Evolutionary conservation across 2,113 vertebrate species (phyloP).

Genomic region (Melanocharis versteri): DNA sequence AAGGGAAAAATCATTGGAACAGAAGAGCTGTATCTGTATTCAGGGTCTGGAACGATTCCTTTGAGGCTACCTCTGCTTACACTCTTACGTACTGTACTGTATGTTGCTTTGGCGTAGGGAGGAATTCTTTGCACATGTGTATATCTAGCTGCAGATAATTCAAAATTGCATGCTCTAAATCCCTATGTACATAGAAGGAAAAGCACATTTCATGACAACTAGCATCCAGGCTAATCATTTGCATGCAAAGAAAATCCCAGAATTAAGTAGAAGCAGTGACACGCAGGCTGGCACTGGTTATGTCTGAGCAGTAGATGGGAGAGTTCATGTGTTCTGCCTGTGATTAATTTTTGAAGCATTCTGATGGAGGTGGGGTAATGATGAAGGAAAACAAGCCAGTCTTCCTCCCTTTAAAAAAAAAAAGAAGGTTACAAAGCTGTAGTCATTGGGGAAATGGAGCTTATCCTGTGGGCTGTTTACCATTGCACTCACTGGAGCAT

Average conservation of each 20-base stretch:
- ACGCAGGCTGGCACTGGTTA: background rate
- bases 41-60: background rate
- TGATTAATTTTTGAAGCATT: background rate
- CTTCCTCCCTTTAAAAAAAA: background rate
- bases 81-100: background rate
- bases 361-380: background rate
- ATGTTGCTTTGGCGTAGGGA: background rate
- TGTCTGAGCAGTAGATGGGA: background rate
- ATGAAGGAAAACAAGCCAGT: background rate
- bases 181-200: background rate
- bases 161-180: background rate
- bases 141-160: background rate
- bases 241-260: conserved; percentile 11
- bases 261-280: background rate
- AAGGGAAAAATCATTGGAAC: background rate
- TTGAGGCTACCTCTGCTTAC: background rate
- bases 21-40: background rate
- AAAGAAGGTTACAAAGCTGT: background rate
- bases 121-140: background rate
- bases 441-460: background rate
- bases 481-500: background rate
- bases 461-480: background rate
- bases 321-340: background rate
- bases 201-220: background rate
- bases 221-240: background rate